Evolutionary conservation across 1,140 invertebrate species (phyloP).

Genomic region (Pinna nobilis): DNA sequence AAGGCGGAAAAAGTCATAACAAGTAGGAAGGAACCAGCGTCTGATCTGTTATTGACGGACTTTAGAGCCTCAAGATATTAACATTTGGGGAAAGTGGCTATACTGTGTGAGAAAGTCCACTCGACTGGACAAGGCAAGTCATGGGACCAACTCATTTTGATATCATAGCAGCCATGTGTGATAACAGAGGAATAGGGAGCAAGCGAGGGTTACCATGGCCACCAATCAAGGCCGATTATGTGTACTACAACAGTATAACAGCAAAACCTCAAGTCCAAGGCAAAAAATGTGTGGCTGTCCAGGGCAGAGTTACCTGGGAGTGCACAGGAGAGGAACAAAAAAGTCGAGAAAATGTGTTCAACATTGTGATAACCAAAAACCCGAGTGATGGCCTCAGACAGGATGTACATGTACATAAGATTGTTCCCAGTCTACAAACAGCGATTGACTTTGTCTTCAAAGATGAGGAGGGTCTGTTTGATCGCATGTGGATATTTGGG

Average conservation of each 20-base stretch:
- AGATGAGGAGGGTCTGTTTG: conserved; percentile 16
- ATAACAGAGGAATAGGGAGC: conserved; percentile 20
- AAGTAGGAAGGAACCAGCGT: no score
- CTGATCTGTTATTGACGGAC: no score
- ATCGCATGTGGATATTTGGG: conserved; percentile 46
- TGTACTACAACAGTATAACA: neutral
- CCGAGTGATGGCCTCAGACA: neutral
- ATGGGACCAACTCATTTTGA: no score
- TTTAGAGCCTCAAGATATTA: no score
- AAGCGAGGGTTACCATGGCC: conserved; percentile 16
- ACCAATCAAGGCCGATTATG: conserved; percentile 9
- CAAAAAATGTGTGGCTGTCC: conserved; percentile 12
- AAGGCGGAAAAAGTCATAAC: no score
- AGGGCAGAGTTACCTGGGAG: conserved; percentile 30
- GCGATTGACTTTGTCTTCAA: conserved; percentile 12
- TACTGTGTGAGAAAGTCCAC: no score
- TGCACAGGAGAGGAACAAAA: neutral
- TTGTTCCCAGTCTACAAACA: conserved; percentile 27
- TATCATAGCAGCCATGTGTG: conserved; percentile 36
- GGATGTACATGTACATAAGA: conserved; percentile 25
- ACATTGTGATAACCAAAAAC: conserved; percentile 22
- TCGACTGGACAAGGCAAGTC: no score
- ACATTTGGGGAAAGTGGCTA: no score
- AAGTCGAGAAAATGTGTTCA: conserved; percentile 4
- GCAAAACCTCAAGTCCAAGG: neutral